Evolutionary conservation across 2,797 vertebrate genomes (phyloP).

Genomic region (Sphenodon punctatus): DNA sequence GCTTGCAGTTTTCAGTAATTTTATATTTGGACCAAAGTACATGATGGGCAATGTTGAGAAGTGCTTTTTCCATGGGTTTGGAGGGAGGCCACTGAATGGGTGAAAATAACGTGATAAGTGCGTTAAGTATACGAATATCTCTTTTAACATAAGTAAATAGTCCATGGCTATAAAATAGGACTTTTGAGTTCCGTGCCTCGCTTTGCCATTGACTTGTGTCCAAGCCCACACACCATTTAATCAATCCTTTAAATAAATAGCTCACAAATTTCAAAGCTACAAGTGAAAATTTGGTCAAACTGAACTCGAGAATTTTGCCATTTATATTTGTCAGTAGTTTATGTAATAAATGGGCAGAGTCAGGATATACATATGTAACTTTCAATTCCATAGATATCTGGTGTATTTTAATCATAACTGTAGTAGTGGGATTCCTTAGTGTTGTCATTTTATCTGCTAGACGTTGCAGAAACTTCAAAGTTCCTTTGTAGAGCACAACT

Average conservation of each 20-base stretch:
- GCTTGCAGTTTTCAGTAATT: neutral
- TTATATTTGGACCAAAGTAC: neutral
- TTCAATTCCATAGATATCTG: neutral
- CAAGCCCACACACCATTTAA: too few species aligned
- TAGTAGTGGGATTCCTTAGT: neutral
- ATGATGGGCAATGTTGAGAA: accelerated
- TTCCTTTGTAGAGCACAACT: neutral
- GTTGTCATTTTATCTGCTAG: neutral
- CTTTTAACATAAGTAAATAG: neutral
- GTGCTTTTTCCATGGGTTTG: neutral
- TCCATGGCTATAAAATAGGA: constrained; percentile 30
- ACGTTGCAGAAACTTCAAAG: neutral
- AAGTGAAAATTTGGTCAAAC: too few species aligned
- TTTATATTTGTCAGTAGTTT: constrained; percentile 8
- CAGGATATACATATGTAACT: neutral
- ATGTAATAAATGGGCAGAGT: neutral
- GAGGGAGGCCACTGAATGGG: accelerated
- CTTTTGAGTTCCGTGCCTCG: constrained; percentile 14
- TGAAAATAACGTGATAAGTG: neutral
- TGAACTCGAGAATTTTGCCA: too few species aligned
- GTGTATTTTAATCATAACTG: neutral
- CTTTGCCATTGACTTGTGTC: constrained; percentile 1
- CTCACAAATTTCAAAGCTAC: too few species aligned
- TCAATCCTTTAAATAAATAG: too few species aligned
- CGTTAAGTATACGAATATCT: neutral